These are phyloP conservation scores for Diogma glabrata DNA, from an alignment of 2,888 invertebrate species.

Conservation along the genomic window DNA sequence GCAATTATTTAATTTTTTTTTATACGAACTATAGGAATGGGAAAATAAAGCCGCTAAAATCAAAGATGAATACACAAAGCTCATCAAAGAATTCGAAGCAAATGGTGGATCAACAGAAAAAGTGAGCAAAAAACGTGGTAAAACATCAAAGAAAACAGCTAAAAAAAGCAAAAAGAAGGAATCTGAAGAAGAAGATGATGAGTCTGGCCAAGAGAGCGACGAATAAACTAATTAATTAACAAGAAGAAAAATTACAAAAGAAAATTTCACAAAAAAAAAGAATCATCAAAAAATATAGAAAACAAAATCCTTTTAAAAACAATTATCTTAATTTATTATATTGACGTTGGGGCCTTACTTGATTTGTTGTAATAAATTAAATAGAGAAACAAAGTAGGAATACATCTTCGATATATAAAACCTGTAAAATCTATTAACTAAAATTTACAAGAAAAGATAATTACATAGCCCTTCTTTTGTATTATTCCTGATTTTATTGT, in stretches of 20 bases:
- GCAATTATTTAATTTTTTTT: slow-evolving; percentile 4
- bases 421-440: not conserved
- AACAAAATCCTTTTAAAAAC: slow-evolving; percentile 7
- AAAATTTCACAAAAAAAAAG: not conserved
- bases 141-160: slow-evolving; percentile 27
- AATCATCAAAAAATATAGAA: slow-evolving; percentile 5
- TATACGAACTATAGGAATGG: slow-evolving; percentile 55
- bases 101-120: slow-evolving; percentile 54
- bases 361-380: slow-evolving; percentile 4
- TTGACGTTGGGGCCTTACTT: slow-evolving; percentile 12
- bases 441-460: not conserved
- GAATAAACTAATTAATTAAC: slow-evolving; percentile 36
- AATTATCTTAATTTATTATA: slow-evolving; percentile 11
- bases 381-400: not conserved
- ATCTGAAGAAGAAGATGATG: slow-evolving; percentile 51
- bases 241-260: slow-evolving; percentile 3
- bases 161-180: slow-evolving; percentile 47
- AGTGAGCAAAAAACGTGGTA: slow-evolving; percentile 46
- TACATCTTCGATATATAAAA: not conserved
- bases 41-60: slow-evolving; percentile 79
- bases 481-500: too few species aligned
- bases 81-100: slow-evolving; percentile 81
- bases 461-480: not conserved
- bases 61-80: slow-evolving; percentile 80
- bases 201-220: slow-evolving; percentile 53